Evolutionary conservation across 2,113 vertebrate genomes (phyloP).

Genomic region (Saguinus midas): DNA sequence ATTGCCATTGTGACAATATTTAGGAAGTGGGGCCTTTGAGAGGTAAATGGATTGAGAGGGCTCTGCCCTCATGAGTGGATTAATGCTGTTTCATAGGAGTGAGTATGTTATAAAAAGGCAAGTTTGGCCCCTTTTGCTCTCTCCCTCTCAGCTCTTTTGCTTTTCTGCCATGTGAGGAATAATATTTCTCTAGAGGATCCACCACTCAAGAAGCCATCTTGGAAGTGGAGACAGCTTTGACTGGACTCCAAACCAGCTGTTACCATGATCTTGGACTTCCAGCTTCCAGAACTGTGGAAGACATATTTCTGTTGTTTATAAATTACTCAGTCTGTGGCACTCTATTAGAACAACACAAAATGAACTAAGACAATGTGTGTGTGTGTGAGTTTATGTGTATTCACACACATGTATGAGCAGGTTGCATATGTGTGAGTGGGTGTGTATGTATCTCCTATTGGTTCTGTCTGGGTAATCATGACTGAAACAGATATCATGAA

Average conservation of each 20-base stretch:
- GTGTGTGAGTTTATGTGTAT: background rate
- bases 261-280: background rate
- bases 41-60: background rate
- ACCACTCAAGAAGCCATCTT: background rate
- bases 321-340: background rate
- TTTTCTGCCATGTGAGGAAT: background rate
- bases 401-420: background rate
- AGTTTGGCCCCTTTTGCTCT: background rate
- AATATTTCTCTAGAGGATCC: background rate
- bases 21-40: background rate
- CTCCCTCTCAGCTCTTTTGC: background rate
- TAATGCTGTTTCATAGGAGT: background rate
- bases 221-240: background rate
- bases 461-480: background rate
- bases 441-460: background rate
- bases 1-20: background rate
- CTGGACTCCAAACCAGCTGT: background rate
- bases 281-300: background rate
- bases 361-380: background rate
- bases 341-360: background rate
- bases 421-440: background rate
- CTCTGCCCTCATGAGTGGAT: background rate
- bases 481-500: background rate
- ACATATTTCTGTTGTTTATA: background rate
- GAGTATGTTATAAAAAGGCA: background rate